These are phyloP conservation scores for Peucedramus taeniatus DNA, from an alignment of 2,113 vertebrate genomes.

Conservation along the genomic window DNA sequence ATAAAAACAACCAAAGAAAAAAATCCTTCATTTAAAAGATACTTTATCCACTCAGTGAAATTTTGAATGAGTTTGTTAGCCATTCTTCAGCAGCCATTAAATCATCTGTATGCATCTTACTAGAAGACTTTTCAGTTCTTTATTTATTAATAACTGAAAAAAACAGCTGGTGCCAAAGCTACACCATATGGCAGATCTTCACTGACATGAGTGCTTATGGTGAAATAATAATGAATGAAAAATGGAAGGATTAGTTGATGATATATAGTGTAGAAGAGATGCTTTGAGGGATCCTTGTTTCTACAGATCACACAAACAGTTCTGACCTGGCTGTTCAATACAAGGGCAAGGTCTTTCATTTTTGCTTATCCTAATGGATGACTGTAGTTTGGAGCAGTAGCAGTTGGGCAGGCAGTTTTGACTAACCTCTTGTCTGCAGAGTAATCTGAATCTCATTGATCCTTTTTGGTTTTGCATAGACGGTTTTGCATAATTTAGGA, in stretches of 20 bases:
- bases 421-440: not conserved
- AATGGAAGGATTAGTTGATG: not conserved
- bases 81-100: not conserved
- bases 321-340: not conserved
- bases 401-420: not conserved
- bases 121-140: not conserved
- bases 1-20: not conserved
- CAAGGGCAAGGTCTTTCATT: not conserved
- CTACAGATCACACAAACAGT: not conserved
- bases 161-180: not conserved
- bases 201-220: not conserved
- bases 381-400: not conserved
- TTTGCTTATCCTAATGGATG: not conserved
- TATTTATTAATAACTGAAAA: conserved; percentile 3
- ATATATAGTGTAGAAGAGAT: not conserved
- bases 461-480: not conserved
- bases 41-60: not conserved
- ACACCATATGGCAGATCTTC: not conserved
- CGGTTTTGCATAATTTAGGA: not conserved
- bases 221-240: not conserved
- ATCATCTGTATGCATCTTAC: not conserved
- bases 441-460: not conserved
- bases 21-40: not conserved
- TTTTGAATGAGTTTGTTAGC: not conserved
- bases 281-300: not conserved